Evolutionary conservation across 2,113 vertebrate species (phyloP).

Genomic region (Thermophis baileyi): DNA sequence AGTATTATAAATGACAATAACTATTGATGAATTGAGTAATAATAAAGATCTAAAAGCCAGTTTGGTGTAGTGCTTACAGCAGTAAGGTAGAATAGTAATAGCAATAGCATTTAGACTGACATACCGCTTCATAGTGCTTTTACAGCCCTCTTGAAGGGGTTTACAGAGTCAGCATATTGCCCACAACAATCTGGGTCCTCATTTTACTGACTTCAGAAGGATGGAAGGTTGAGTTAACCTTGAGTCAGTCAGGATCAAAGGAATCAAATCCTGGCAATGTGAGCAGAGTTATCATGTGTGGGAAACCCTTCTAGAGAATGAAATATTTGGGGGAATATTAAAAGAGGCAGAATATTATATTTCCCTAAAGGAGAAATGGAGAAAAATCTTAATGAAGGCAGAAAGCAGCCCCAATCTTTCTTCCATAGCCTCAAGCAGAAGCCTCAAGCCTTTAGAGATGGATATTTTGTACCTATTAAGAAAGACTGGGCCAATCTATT

Average conservation of each 20-base stretch:
- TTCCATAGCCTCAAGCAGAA: too few relatives aligned
- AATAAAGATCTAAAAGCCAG: constrained; percentile 50
- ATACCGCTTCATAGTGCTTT: background rate
- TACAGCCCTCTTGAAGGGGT: background rate
- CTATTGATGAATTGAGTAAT: constrained; percentile 48
- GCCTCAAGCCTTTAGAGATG: too few relatives aligned
- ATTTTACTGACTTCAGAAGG: background rate
- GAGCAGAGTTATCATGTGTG: background rate
- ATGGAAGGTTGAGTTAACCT: background rate
- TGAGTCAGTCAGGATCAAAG: background rate
- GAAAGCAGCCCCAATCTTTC: too few relatives aligned
- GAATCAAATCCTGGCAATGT: background rate
- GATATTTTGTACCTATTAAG: too few relatives aligned
- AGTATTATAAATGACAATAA: constrained; percentile 54
- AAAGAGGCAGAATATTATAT: too few relatives aligned
- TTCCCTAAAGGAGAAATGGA: too few relatives aligned
- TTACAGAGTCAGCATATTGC: background rate
- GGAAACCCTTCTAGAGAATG: too few relatives aligned
- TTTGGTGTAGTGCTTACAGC: background rate
- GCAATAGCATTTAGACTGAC: background rate
- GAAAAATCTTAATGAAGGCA: too few relatives aligned
- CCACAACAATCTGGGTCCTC: background rate
- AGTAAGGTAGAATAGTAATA: background rate
- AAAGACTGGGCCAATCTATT: too few relatives aligned
- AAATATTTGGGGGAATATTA: too few relatives aligned